A percentile compares a stretch with the other conserved stretches of the same genome.
Evolutionary conservation across 2,797 vertebrate species (phyloP).

Genomic region (Bradypodion ventrale): DNA sequence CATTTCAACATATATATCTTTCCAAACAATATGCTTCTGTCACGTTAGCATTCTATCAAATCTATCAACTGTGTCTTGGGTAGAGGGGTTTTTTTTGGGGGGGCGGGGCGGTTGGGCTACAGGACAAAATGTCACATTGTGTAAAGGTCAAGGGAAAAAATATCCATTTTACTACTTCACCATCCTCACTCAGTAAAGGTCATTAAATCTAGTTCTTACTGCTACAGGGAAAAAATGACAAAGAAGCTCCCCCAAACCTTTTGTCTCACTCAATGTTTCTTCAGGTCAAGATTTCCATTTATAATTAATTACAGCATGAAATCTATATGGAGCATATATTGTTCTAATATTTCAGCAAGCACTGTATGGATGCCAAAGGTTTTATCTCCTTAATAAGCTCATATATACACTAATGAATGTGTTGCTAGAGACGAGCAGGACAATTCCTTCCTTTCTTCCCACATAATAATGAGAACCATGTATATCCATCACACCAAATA

Average conservation of each 20-base stretch:
- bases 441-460: background rate
- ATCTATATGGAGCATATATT: slow-evolving; percentile 10
- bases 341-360: slow-evolving; percentile 9
- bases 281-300: slow-evolving; percentile 8
- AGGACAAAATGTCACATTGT: slow-evolving; percentile 56
- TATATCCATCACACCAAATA: background rate
- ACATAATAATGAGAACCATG: background rate
- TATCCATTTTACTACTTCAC: slow-evolving; percentile 70
- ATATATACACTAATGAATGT: too few species aligned
- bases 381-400: background rate
- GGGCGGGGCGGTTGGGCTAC: too few species aligned
- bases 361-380: background rate
- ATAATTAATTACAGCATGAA: background rate
- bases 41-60: slow-evolving; percentile 62
- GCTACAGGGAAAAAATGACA: slow-evolving; percentile 56
- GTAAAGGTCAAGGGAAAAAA: slow-evolving; percentile 79
- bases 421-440: background rate
- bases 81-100: too few species aligned
- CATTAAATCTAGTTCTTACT: slow-evolving; percentile 57
- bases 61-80: slow-evolving; percentile 65
- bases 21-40: slow-evolving; percentile 61
- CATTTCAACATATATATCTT: slow-evolving; percentile 39
- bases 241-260: background rate
- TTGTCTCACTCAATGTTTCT: slow-evolving; percentile 5
- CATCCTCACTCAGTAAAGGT: slow-evolving; percentile 72